These are phyloP conservation scores for Eupsilia transversa DNA, from an alignment of 2,888 invertebrate genomes.

Conservation along the genomic window DNA sequence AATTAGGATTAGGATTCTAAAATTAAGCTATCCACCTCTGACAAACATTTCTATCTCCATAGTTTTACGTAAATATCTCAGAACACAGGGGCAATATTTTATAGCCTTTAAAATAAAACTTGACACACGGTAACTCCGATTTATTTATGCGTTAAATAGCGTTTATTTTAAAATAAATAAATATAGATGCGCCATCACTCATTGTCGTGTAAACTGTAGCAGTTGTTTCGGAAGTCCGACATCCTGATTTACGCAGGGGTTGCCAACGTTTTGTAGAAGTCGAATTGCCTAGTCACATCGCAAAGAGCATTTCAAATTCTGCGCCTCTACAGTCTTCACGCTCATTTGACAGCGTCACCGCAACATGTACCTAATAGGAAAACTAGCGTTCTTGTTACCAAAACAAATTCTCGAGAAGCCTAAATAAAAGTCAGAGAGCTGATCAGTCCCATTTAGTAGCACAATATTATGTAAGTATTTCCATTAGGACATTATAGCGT, in stretches of 20 bases:
- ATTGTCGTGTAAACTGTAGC: slow-evolving; percentile 83
- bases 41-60: neutral
- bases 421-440: neutral
- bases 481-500: too few species aligned
- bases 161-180: slow-evolving; percentile 85
- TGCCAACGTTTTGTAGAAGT: slow-evolving; percentile 70
- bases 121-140: slow-evolving; percentile 67
- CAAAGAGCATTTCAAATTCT: neutral
- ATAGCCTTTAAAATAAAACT: slow-evolving; percentile 61
- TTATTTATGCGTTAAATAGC: slow-evolving; percentile 72
- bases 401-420: neutral
- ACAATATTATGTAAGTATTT: neutral
- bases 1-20: too few species aligned
- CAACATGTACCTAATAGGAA: neutral
- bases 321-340: neutral
- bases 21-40: neutral
- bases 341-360: neutral
- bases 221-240: slow-evolving; percentile 88
- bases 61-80: slow-evolving; percentile 44
- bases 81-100: slow-evolving; percentile 44
- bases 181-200: slow-evolving; percentile 80
- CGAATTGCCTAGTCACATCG: neutral
- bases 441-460: too few species aligned
- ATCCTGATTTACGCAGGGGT: slow-evolving; percentile 79
- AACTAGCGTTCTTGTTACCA: neutral